Conservation (phyloP, 1,140 invertebrate species). For the Fopius arisanus region DNA sequence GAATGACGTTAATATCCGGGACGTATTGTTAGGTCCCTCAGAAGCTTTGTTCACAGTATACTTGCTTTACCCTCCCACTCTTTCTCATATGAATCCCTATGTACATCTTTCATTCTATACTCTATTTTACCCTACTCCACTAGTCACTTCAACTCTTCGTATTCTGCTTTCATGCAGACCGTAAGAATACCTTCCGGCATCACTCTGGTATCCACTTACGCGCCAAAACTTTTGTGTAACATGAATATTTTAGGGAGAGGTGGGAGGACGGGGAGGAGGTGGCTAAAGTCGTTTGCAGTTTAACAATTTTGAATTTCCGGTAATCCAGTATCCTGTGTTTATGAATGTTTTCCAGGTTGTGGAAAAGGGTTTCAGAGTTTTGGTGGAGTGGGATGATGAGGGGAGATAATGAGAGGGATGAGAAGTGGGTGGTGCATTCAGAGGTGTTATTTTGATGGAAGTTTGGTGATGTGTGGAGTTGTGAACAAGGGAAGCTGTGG, state of each 20-base stretch:
- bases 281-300: slow-evolving; percentile 5
- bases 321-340: slow-evolving; percentile 6
- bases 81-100: not conserved
- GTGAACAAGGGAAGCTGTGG: too few relatives aligned
- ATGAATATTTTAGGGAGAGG: slow-evolving; percentile 15
- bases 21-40: slow-evolving; percentile 29
- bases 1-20: slow-evolving; percentile 38
- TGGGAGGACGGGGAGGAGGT: not conserved
- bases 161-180: not conserved
- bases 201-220: slow-evolving; percentile 10
- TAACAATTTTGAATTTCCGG: slow-evolving; percentile 7
- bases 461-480: not conserved
- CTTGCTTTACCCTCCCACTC: not conserved
- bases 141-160: not conserved
- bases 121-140: not conserved
- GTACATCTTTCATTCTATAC: not conserved
- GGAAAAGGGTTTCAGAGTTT: not conserved
- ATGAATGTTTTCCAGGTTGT: slow-evolving; percentile 2
- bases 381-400: not conserved
- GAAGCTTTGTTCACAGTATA: not conserved
- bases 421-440: not conserved
- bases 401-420: not conserved
- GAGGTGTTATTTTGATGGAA: not conserved
- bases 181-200: slow-evolving; percentile 22
- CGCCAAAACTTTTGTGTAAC: slow-evolving; percentile 17